Evolutionary conservation across 30 jellyfish, hydroid and myxozoan species (phyloP).

Genomic region (Aurelia sp.): DNA sequence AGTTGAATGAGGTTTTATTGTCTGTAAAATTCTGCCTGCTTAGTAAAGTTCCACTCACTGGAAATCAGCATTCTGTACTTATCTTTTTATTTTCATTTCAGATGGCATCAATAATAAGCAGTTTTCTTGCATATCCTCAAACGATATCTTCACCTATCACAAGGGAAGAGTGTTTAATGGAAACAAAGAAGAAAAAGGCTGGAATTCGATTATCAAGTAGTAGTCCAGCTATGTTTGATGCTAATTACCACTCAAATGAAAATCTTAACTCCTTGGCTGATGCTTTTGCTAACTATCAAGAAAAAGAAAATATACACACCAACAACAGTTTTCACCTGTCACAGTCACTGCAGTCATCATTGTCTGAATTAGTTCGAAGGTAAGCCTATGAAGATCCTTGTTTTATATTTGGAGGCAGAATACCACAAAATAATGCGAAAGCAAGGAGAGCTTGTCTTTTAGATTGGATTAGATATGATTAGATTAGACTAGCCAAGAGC

Average conservation of each 20-base stretch:
- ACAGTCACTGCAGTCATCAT: not conserved
- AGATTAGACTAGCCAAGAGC: too few relatives aligned
- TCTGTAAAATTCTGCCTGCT: too few relatives aligned
- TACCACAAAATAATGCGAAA: too few relatives aligned
- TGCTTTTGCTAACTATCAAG: slow-evolving; percentile 59
- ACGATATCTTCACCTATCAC: slow-evolving; percentile 1
- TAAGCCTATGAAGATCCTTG: too few relatives aligned
- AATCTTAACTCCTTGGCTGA: slow-evolving; percentile 73
- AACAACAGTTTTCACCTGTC: not conserved
- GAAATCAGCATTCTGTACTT: not conserved
- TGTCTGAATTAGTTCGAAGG: not conserved
- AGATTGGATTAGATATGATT: too few relatives aligned
- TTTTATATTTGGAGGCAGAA: too few relatives aligned
- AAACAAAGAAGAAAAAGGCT: not conserved
- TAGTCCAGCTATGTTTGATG: slow-evolving; percentile 61
- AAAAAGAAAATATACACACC: not conserved
- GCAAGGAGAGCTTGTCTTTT: too few relatives aligned
- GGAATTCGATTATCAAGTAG: slow-evolving; percentile 46
- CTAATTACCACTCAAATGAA: not conserved
- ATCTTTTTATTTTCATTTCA: not conserved
- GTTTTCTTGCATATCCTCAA: slow-evolving; percentile 29
- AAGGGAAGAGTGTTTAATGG: not conserved
- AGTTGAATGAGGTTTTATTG: too few relatives aligned
- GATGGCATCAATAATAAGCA: slow-evolving; percentile 60
- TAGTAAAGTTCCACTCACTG: too few relatives aligned